These are phyloP conservation scores for Margarornis squamiger DNA, from an alignment of 2,797 vertebrate genomes.

Conservation along the genomic window DNA sequence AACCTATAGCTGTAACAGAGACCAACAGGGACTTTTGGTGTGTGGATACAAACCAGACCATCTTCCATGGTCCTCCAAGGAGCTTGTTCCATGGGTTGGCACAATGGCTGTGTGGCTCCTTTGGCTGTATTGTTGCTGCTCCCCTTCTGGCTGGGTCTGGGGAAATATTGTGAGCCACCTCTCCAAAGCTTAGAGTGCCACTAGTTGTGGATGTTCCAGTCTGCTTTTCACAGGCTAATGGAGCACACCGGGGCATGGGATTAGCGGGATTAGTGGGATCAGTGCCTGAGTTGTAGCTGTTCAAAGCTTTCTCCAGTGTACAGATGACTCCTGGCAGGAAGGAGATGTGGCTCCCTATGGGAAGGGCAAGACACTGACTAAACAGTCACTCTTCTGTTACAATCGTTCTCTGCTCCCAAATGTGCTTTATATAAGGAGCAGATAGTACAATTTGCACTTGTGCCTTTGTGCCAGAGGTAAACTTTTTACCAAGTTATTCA, in stretches of 20 bases:
- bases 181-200: rapidly evolving
- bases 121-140: background rate
- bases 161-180: background rate
- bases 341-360: background rate
- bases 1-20: background rate
- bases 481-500: background rate
- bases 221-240: background rate
- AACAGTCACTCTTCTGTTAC: background rate
- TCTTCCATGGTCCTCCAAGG: background rate
- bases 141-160: background rate
- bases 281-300: background rate
- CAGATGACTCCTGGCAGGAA: background rate
- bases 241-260: background rate
- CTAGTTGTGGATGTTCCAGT: background rate
- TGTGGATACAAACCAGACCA: background rate
- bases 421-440: background rate
- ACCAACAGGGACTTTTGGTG: background rate
- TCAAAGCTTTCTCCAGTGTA: background rate
- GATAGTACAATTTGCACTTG: background rate
- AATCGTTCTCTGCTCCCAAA: background rate
- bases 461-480: background rate
- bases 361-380: background rate
- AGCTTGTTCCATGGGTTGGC: background rate
- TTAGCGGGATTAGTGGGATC: slow-evolving; percentile 4
- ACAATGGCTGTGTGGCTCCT: background rate